Evolutionary conservation across 53 echinoderm and acorn worm species (phyloP), one percentile per base, ranked within the genome.

Genomic region (Echinarachnius parma): DNA sequence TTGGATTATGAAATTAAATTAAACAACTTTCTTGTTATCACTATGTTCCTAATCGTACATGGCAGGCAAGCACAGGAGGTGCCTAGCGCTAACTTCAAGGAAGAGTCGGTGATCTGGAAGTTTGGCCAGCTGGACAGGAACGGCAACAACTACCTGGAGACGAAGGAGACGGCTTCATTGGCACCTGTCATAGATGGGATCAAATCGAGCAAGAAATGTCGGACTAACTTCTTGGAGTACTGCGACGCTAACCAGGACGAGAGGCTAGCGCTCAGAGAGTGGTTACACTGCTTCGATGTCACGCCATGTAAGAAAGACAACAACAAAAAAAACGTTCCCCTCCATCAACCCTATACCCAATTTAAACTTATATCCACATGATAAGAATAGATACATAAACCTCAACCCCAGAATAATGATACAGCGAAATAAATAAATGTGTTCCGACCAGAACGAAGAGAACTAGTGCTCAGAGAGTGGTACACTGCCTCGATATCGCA

Each of bases 231-330:
- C 60, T 21, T 90, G 31, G 45, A 52, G 5, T 90, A 77, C 70
- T 95, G 95, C 48, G 95, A 95, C 68, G 75, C 66, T 10, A 82
- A 95, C 47, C 59, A 69, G 31, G 80, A 90, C 64, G 53, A 44
- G 4, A 49, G 75, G 24, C 23, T 95, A 37, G 65, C 84, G 2
- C 85, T 90, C 68, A 61, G 84, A 19, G 95, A 95, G 33, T 95
- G 95, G 95, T 33, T 95, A 15, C 77, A 67, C 16, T 95, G 95
- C 39, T 87, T 95, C 28, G 90, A 84, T 53, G 78, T 95, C 5
- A 62, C 81, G 33, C 77, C 66, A 31, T 80, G 95, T 95, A 61
- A 79, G 87, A 28, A 54, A 54, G 13, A 54, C 24, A 54, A 1
- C 54, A 24, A 54, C 14, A 26, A 54, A 2, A 3, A 24, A 54